Evolutionary conservation across 2,888 invertebrate species (phyloP).

Genomic region (Melinaea marsaeus): DNA sequence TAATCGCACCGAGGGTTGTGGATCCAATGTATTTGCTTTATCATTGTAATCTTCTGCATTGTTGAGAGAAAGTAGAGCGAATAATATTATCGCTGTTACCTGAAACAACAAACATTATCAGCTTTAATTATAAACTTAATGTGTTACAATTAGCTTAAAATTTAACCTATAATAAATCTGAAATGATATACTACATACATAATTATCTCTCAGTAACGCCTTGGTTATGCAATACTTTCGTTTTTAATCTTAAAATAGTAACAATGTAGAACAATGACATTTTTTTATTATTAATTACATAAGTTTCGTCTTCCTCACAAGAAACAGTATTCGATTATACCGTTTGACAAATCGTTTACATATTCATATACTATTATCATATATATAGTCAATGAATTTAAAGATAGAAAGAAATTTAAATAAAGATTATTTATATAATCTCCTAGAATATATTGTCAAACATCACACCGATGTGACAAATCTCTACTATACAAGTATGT

Average conservation of each 20-base stretch:
- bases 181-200: too few relatives aligned
- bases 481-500: too few relatives aligned
- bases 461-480: too few relatives aligned
- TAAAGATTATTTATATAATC: too few relatives aligned
- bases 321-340: conserved; percentile 10
- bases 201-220: background rate
- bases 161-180: too few relatives aligned
- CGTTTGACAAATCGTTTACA: conserved; percentile 8
- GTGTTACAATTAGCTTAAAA: background rate
- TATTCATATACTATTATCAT: background rate
- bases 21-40: conserved; percentile 63
- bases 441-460: too few relatives aligned
- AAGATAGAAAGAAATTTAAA: too few relatives aligned
- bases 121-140: background rate
- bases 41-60: conserved; percentile 56
- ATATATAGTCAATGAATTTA: too few relatives aligned
- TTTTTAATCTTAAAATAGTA: conserved; percentile 46
- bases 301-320: conserved; percentile 41
- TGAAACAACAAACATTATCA: conserved; percentile 45
- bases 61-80: conserved; percentile 47
- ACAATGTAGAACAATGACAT: conserved; percentile 56
- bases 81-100: conserved; percentile 52
- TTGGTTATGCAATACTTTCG: background rate
- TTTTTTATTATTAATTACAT: conserved; percentile 53
- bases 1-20: conserved; percentile 78